Percentiles rank a stretch among this genome's conserved stretches.
These are phyloP conservation scores for Prolemur simus DNA, from an alignment of 2,113 vertebrate species.

Conservation along the genomic window DNA sequence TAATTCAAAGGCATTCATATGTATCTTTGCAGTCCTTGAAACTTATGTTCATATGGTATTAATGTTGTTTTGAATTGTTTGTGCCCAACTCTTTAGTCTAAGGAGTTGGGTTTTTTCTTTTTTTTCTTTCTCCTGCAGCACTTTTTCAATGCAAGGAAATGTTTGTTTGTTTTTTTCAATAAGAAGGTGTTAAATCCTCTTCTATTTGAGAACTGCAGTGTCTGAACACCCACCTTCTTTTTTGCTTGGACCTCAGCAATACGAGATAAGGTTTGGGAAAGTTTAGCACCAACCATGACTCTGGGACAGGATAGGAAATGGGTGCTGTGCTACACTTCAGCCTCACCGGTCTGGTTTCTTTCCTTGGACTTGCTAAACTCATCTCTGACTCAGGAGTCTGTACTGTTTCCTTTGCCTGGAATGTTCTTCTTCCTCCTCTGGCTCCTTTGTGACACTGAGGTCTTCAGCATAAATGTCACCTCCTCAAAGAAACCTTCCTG, in stretches of 20 bases:
- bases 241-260: neutral
- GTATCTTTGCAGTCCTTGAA: neutral
- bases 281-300: neutral
- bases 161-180: neutral
- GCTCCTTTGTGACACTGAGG: neutral
- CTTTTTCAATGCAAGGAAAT: neutral
- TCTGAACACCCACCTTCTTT: neutral
- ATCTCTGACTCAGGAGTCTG: neutral
- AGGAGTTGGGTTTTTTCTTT: neutral
- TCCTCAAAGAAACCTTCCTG: neutral
- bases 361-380: neutral
- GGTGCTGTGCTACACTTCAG: neutral
- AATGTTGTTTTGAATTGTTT: neutral
- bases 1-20: neutral
- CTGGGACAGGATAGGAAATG: neutral
- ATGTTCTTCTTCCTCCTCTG: neutral
- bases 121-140: no score
- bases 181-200: neutral
- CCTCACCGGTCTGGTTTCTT: neutral
- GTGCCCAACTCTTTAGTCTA: neutral
- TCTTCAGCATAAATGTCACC: neutral
- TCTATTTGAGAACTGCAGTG: neutral
- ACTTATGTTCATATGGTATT: neutral
- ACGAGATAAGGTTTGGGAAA: neutral
- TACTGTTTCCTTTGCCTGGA: neutral